Evolutionary conservation across 1,140 invertebrate genomes (phyloP).

Genomic region (Caenorhabditis brenneri): DNA sequence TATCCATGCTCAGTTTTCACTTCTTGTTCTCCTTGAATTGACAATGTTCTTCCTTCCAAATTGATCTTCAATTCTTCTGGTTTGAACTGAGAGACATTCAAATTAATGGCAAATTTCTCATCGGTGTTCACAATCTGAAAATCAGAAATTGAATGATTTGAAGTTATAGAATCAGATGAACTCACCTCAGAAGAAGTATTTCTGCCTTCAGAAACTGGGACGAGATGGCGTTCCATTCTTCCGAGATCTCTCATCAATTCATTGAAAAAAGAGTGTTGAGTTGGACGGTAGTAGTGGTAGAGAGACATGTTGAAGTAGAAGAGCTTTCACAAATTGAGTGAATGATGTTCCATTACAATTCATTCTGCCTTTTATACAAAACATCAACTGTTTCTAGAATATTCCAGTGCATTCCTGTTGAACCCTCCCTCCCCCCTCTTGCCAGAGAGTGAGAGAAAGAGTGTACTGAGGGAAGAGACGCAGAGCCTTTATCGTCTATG

Average conservation of each 20-base stretch:
- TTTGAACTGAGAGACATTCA: constrained; percentile 18
- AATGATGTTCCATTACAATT: neutral
- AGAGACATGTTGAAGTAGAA: neutral
- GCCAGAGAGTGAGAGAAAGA: neutral
- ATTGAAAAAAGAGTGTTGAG: constrained; percentile 13
- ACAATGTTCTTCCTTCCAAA: constrained; percentile 22
- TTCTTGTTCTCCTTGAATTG: constrained; percentile 40
- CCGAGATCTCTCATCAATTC: neutral
- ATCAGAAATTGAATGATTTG: too few species aligned
- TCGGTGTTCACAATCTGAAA: constrained; percentile 12
- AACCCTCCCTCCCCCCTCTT: neutral
- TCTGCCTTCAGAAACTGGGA: neutral
- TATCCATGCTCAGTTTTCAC: constrained; percentile 22
- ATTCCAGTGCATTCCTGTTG: neutral
- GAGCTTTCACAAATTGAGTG: neutral
- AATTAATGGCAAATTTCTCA: constrained; percentile 14
- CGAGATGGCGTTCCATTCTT: neutral
- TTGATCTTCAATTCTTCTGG: constrained; percentile 36
- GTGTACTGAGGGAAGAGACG: neutral
- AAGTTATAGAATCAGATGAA: neutral
- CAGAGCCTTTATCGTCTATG: neutral
- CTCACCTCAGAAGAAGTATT: neutral
- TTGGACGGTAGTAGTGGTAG: constrained; percentile 20
- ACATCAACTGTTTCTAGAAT: neutral
- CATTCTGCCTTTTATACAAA: neutral